Percentiles rank a stretch among this genome's conserved stretches.
These are phyloP conservation scores for Pristionchus arcanus DNA, from an alignment of 2,888 invertebrate species.

Conservation along the genomic window DNA sequence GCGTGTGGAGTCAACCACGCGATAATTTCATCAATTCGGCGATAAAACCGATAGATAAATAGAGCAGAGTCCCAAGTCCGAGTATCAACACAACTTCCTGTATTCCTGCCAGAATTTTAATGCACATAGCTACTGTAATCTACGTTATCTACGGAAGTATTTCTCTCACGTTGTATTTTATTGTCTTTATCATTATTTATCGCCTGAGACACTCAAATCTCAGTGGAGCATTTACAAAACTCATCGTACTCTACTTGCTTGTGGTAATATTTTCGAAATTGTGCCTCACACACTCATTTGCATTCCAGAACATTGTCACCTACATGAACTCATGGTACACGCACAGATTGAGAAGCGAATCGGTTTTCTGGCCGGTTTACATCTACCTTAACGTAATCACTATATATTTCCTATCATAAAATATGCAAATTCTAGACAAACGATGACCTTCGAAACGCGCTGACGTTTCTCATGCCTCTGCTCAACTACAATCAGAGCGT, in stretches of 20 bases:
- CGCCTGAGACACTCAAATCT: not conserved
- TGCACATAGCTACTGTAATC: not conserved
- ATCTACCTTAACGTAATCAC: not conserved
- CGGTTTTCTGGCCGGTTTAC: not conserved
- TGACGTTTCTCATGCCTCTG: conserved; percentile 11
- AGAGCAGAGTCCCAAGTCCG: not conserved
- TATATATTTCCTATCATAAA: not conserved
- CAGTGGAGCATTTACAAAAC: not conserved
- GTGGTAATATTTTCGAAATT: conserved; percentile 11
- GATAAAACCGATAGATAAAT: not conserved
- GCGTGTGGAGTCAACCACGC: not conserved
- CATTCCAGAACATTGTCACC: not conserved
- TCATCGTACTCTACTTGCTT: not conserved
- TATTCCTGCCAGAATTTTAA: not conserved
- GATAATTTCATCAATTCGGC: not conserved
- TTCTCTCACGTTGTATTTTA: not conserved
- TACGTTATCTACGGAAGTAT: conserved; percentile 7
- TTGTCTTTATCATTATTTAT: not conserved
- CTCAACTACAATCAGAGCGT: conserved; percentile 21
- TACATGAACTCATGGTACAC: conserved; percentile 27
- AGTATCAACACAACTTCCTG: not conserved
- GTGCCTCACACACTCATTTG: too few relatives aligned
- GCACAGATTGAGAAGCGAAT: not conserved
- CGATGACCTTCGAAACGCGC: not conserved
- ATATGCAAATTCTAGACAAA: not conserved